Base-by-base conservation (phyloP, 1,140 invertebrate genomes). In the Lepidostoma basale region DNA sequence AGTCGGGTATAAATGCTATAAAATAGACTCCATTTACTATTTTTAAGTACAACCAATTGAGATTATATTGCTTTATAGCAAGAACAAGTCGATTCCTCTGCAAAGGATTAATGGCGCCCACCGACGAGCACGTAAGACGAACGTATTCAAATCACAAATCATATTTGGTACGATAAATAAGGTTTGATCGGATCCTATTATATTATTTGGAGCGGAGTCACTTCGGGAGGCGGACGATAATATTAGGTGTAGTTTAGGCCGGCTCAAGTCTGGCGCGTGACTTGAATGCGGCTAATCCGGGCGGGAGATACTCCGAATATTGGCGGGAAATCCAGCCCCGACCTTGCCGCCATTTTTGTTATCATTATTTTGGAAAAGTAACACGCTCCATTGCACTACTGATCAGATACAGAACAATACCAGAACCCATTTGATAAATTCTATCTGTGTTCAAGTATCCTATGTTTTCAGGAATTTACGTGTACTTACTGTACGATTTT, bases 111-210 rank as follows among this genome's bases (percentile, higher is more conserved):
- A 66, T 67, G 59, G 63, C 28, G 56, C 16, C 16, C 60, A 36
- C 60, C 56, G 68, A 44, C 42, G 62, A 44, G 56, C 68, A 69
- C 68, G 62, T 64, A 59, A 33, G 42, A 23, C 10, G 47, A 30
- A 58, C 33, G 68, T 69, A 69, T 69, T 69, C 68, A 69, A 69
- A 69, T 64, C 68, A 69, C 68, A 69, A 69, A 69, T 64, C 68
- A 58, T 69, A 69, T 69, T 69, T 69, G 60, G 54, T 44, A 64
- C 62, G 54, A 65, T 69, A 69, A 69, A 69, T 69, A 69, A 69
- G 60, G 60, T 64, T 68, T 63, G 67, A 68, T 30, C 68, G 62
- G 49, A 64, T 64, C 62, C 45, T 54, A 69, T 68, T 68, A 68
- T 68, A 68, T 39, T 69, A 47, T 69, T 65, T 62, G 68, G 63